Conservation (phyloP, 2,888 invertebrate genomes). For the Tachina lurida region DNA sequence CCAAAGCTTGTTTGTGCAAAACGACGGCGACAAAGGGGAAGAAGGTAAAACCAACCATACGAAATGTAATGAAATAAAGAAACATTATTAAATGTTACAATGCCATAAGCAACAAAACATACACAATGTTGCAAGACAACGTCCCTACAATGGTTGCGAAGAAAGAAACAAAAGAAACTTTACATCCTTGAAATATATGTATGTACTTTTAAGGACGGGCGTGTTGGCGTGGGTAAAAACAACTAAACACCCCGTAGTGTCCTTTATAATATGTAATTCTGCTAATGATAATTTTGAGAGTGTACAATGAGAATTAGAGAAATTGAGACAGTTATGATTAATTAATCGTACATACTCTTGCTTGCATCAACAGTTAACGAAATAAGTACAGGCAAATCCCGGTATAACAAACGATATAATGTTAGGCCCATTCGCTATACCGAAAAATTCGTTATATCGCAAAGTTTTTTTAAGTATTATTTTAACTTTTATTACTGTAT, state of each 20-base stretch:
- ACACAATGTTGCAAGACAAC: slow-evolving; percentile 10
- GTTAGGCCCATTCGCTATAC: too few relatives aligned
- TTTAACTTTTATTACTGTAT: too few relatives aligned
- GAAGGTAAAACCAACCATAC: slow-evolving; percentile 28
- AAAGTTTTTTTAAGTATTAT: too few relatives aligned
- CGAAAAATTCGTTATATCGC: too few relatives aligned
- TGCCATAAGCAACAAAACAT: slow-evolving; percentile 47
- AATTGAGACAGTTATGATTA: too few relatives aligned
- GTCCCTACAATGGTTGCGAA: not conserved
- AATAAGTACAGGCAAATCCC: too few relatives aligned
- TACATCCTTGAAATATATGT: not conserved
- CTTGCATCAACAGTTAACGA: too few relatives aligned
- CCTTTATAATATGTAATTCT: too few relatives aligned
- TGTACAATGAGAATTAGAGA: too few relatives aligned
- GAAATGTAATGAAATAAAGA: slow-evolving; percentile 46
- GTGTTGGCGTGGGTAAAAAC: not conserved
- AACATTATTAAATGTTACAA: slow-evolving; percentile 65
- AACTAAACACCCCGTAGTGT: not conserved
- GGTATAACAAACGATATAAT: too few relatives aligned
- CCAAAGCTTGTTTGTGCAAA: not conserved
- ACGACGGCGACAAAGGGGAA: not conserved
- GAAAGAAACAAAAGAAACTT: not conserved
- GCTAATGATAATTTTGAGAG: too few relatives aligned
- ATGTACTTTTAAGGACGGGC: not conserved
- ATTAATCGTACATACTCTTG: too few relatives aligned